Evolutionary conservation across 2,888 invertebrate genomes (phyloP), one percentile per base, ranked within the genome.

Genomic region (Beris chalybata): DNA sequence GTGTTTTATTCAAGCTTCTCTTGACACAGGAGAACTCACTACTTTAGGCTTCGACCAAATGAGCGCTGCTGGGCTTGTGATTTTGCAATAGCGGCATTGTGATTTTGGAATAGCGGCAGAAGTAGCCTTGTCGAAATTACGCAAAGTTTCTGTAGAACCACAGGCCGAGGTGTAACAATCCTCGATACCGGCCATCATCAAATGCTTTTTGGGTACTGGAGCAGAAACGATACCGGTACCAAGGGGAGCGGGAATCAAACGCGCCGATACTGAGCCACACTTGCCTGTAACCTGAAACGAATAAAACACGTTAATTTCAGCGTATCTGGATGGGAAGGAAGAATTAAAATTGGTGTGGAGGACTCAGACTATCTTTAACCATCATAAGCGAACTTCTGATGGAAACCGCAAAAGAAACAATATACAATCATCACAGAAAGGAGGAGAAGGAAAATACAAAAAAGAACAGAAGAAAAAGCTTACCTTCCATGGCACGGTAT

Each of bases 181-280:
- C 79, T 98, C 96, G 78, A 98, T 97, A 82, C 98, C 98, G 78
- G 98, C 97, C 99, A 99, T 99, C 79, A 92, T 93, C 73, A 99
- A 86, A 69, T 99, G 85, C 81, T 99, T 99, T 86, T 99, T 99
- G 30, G 99, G 98, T 2, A 99, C 98, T 56, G 98, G 97, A 45
- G 99, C 99, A 65, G 97, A 97, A 68, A 99, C 99, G 81, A 99
- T 97, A 69, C 98, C 98, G 70, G 99, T 99, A 86, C 99, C 99
- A 85, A 99, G 92, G 31, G 99, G 99, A 64, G 99, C 99, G 47
- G 99, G 99, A 77, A 99, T 99, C 76, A 99, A 85, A 76, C 98
- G 90, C 75, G 99, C 98, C 43, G 95, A 91, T 43, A 99, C 98
- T 30, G 97, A 97, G 75, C 99, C 99, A 83, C 99, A 99, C 83